Evolutionary conservation across 2,888 invertebrate genomes (phyloP), one percentile per base, ranked within the genome.

Genomic region (Agonum fuliginosum): DNA sequence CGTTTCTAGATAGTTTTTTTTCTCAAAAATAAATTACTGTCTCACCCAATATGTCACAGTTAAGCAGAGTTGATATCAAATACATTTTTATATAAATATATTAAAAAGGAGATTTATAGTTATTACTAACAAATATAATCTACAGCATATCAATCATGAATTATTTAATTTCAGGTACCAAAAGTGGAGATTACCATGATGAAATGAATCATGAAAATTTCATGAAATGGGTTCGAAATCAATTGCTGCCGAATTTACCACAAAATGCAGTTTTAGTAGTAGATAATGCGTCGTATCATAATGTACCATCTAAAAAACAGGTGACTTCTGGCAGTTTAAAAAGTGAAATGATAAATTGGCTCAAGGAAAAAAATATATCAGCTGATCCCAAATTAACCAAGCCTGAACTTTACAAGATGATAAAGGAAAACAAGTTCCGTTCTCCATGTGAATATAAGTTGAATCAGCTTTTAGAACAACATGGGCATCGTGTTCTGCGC

Each of bases 191-290:
- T 65, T 81, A 81, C 20, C 82, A 83, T 46, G 81, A 81, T 10
- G 79, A 81, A 51, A 82, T 82, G 81, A 83, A 82, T 78, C 78
- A 19, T 12, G 78, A 79, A 3, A 82, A 81, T 78, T 84, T 81
- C 48, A 79, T 80, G 51, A 81, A 80, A 78, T 83, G 82, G 82
- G 46, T 83, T 0, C 62, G 73, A n/a, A 80, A 76, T 6, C 79
- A 82, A 72, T 73, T 83, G 24, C 75, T 83, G 1, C 83, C 83
- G 1, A 83, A 83, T 70, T n/a, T n/a, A n/a, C n/a, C n/a, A n/a
- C n/a, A n/a, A n/a, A n/a, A n/a, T n/a, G n/a, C 81, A 34, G 79
- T 74, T 12, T 24, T 79, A n/a, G 78, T 80, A 14, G 43, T 80
- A 20, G 79, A 79, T 43, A 5, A 83, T 78, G 82, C 83, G 0